Percentiles rank a stretch among this genome's conserved stretches.
These are phyloP conservation scores for Alligator sinensis DNA, from an alignment of 2,113 vertebrate genomes.

Conservation along the genomic window DNA sequence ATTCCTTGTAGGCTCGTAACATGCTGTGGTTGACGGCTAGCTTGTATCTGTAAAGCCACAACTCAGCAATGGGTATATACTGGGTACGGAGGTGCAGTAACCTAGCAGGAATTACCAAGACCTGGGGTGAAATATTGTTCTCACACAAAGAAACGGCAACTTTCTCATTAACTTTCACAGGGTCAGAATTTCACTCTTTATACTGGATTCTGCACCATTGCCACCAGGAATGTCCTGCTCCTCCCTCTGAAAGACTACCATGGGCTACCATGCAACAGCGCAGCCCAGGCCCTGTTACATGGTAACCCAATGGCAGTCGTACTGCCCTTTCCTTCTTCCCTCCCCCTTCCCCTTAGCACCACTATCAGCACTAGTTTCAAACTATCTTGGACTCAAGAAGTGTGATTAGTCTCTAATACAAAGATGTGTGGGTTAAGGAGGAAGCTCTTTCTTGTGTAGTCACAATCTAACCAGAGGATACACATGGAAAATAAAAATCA, in stretches of 20 bases:
- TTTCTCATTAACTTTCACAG: neutral
- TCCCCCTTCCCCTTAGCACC: neutral
- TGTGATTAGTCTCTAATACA: neutral
- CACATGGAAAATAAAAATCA: neutral
- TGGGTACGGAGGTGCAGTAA: neutral
- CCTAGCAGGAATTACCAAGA: neutral
- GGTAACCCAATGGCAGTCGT: rapidly evolving
- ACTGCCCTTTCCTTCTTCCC: neutral
- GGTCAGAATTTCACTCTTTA: neutral
- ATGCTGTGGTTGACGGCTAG: slow-evolving; percentile 33
- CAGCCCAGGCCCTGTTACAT: rapidly evolving
- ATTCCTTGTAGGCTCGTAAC: slow-evolving; percentile 28
- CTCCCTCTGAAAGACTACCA: neutral
- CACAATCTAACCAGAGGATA: neutral
- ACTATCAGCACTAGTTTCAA: neutral
- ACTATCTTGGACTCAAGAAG: neutral
- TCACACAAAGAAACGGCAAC: neutral
- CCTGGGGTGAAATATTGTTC: neutral
- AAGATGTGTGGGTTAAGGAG: neutral
- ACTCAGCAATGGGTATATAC: rapidly evolving
- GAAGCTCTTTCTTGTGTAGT: neutral
- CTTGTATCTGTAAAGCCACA: neutral
- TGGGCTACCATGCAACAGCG: neutral
- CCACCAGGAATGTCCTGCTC: neutral
- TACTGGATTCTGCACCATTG: neutral